A percentile compares a stretch with the other conserved stretches of the same genome.
Evolutionary conservation across 1,140 invertebrate genomes (phyloP).

Genomic region (Drosophila watanabei): DNA sequence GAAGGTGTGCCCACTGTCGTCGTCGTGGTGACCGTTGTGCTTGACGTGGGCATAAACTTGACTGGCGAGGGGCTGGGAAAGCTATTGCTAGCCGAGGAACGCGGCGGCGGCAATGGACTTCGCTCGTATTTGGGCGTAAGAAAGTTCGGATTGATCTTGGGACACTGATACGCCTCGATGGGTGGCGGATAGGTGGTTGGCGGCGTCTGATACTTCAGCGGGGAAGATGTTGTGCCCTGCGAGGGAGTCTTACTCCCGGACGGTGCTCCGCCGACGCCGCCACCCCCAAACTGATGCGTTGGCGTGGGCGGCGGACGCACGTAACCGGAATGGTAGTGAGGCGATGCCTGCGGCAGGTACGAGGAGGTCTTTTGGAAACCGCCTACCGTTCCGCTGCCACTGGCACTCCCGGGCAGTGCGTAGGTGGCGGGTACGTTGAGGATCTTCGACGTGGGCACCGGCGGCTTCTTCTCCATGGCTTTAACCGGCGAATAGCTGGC

Average conservation of each 20-base stretch:
- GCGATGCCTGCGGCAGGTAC: slow-evolving; percentile 79
- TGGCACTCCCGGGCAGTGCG: slow-evolving; percentile 58
- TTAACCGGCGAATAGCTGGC: slow-evolving; percentile 65
- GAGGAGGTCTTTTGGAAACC: slow-evolving; percentile 67
- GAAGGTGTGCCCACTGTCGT: slow-evolving; percentile 16
- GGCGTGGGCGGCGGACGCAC: slow-evolving; percentile 65
- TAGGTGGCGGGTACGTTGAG: slow-evolving; percentile 82
- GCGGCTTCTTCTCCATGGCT: slow-evolving; percentile 80
- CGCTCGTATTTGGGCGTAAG: slow-evolving; percentile 82
- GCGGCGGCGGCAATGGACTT: slow-evolving; percentile 45
- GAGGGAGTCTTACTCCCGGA: slow-evolving; percentile 58
- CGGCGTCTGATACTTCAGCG: slow-evolving; percentile 78
- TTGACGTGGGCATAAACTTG: slow-evolving; percentile 37
- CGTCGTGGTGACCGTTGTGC: slow-evolving; percentile 4
- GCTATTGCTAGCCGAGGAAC: slow-evolving; percentile 31
- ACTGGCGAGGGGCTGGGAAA: slow-evolving; percentile 58
- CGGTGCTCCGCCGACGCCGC: slow-evolving; percentile 33
- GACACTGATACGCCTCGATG: slow-evolving; percentile 84
- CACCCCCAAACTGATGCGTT: slow-evolving; percentile 53
- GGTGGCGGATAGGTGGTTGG: slow-evolving; percentile 83
- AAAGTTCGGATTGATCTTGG: slow-evolving; percentile 84
- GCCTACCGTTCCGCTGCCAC: slow-evolving; percentile 10
- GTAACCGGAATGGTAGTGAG: slow-evolving; percentile 69
- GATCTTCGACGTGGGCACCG: slow-evolving; percentile 81
- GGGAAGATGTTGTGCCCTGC: slow-evolving; percentile 60